Percentiles rank a stretch among this genome's conserved stretches.
These are phyloP conservation scores for Sander lucioperca DNA, from an alignment of 2,113 vertebrate species.

Conservation along the genomic window DNA sequence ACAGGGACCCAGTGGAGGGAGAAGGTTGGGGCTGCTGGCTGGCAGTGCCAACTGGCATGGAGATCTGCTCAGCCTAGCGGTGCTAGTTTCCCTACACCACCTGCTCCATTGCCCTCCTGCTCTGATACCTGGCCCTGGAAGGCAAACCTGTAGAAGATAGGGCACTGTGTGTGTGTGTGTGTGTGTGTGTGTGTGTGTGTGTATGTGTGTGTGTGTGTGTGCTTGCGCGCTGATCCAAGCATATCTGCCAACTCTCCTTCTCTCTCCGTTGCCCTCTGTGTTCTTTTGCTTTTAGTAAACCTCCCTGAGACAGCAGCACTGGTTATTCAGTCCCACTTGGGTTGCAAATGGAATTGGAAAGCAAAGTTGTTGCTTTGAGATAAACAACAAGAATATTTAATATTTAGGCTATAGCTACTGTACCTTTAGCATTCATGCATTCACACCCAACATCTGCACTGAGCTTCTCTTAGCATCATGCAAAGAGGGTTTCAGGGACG, in stretches of 20 bases:
- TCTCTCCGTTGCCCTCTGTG: conserved; percentile 35
- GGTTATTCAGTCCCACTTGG: conserved; percentile 15
- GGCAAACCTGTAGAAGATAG: conserved; percentile 57
- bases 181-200: conserved; percentile 34
- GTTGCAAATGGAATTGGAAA: conserved; percentile 28
- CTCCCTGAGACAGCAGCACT: conserved; percentile 26
- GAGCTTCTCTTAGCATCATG: conserved; percentile 24
- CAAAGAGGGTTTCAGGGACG: conserved; percentile 26
- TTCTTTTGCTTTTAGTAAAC: conserved; percentile 51
- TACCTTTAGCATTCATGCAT: conserved; percentile 11
- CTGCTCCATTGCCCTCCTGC: conserved; percentile 72
- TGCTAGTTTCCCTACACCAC: conserved; percentile 60
- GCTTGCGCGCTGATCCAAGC: conserved; percentile 31
- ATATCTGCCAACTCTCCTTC: conserved; percentile 37
- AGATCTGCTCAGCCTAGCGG: conserved; percentile 38
- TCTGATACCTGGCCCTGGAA: conserved; percentile 54
- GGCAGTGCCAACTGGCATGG: conserved; percentile 66
- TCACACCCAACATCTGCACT: not conserved
- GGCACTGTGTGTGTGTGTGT: conserved; percentile 8
- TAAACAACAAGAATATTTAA: conserved; percentile 2
- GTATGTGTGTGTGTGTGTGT: conserved; percentile 23
- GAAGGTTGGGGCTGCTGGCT: conserved; percentile 24
- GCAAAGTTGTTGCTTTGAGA: conserved; percentile 34
- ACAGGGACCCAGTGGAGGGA: conserved; percentile 16
- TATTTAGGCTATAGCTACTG: conserved; percentile 3